Base-by-base conservation (phyloP, 1,140 invertebrate genomes). In the Conus ventricosus region DNA sequence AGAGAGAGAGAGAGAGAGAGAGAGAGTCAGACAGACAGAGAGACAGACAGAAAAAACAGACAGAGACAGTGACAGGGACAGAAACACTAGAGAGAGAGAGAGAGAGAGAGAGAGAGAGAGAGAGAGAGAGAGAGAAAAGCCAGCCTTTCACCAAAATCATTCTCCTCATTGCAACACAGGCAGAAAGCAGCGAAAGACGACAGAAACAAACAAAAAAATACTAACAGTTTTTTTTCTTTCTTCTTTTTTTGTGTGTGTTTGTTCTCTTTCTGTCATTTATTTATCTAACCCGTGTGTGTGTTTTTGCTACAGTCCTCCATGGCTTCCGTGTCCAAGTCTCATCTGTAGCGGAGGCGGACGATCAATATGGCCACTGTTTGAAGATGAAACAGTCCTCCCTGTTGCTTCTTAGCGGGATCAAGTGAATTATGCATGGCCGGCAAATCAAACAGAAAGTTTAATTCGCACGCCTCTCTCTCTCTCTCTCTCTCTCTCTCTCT, bases 361-460 rank as follows among this genome's bases (percentile, higher is more conserved):
- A 54, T 51, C 51, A 55, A 81, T 81, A 63, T 84, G 82, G 82
- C 10, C 27, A 54, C n/a, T 84, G 82, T 84, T 84, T 84, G 82
- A 84, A 84, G 82, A 84, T 84, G 82, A 84, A 84, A 84, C 82
- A 84, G 82, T 10, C n/a, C 54, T 55, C 55, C 82, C 82, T 84
- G 82, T 67, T 63, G 82, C 55, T 84, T 25, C 82, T 67, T 60
- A 27, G 82, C 82, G 25, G 82, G 82, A 60, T 25, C 23, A 63
- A 10, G 7, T 84, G 23, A 84, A 84, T 84, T 84, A 84, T 84
- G 82, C 54, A 84, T 84, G 23, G 82, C 17, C 82, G 82, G 82
- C 82, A 84, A 84, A 84, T 84, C 82, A 84, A 84, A 84, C 82
- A 84, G 82, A 84, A 84, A 84, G 55, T 84, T 84, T 84, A 84